A percentile compares a stretch with the other conserved stretches of the same genome.
phyloP scores from a whole-genome alignment of 2,888 invertebrate genomes.

The Mimumesa dahlbomi region DNA sequence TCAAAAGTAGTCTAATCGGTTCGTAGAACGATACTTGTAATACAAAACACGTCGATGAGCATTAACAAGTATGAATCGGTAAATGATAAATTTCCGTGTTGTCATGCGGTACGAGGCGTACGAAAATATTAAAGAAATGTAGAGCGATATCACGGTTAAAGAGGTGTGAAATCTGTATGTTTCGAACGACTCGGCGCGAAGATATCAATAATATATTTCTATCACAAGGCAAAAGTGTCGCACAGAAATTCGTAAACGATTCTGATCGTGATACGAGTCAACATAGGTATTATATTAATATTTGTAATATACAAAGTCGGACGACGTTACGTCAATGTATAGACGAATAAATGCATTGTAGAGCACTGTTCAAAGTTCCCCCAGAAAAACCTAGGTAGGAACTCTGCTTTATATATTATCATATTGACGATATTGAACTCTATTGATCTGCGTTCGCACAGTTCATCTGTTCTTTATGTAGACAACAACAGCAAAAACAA shows the following conservation, averaged over 20 bases:
- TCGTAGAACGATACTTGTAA: background rate
- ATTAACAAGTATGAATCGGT: conserved; percentile 17
- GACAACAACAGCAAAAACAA: background rate
- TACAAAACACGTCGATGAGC: conserved; percentile 12
- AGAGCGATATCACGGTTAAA: conserved; percentile 31
- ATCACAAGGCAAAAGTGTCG: conserved; percentile 50
- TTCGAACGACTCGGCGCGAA: conserved; percentile 37
- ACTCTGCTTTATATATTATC: background rate
- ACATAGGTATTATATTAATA: conserved; percentile 36
- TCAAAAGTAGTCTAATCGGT: too few relatives aligned
- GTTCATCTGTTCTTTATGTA: background rate
- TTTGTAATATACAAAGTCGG: too few relatives aligned
- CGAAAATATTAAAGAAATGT: conserved; percentile 64
- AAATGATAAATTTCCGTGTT: conserved; percentile 19
- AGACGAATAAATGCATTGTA: conserved; percentile 58
- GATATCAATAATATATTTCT: conserved; percentile 58
- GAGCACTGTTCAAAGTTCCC: conserved; percentile 26
- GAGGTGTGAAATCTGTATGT: conserved; percentile 26
- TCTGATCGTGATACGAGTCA: conserved; percentile 10
- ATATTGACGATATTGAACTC: background rate
- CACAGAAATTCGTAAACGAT: conserved; percentile 26
- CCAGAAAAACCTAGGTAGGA: conserved; percentile 36
- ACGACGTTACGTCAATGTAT: too few relatives aligned
- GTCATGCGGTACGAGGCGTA: conserved; percentile 36
- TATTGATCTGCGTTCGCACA: background rate